These are phyloP conservation scores for Drosophila ambigua DNA, from an alignment of 1,140 invertebrate genomes.

Conservation along the genomic window DNA sequence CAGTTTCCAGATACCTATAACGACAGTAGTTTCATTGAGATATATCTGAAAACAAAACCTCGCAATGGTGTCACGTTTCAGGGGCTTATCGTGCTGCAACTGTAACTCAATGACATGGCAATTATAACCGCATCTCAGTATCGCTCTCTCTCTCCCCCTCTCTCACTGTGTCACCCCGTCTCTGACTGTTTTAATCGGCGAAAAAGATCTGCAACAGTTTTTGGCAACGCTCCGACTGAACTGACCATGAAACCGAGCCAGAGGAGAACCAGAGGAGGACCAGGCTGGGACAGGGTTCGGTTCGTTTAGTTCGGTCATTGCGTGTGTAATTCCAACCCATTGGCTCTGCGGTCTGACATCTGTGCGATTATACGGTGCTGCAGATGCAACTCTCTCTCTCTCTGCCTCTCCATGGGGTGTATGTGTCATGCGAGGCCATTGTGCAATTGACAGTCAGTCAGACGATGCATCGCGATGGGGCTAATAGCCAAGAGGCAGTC, in stretches of 20 bases:
- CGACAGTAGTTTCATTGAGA: not conserved
- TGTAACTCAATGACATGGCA: conserved; percentile 50
- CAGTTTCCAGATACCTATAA: not conserved
- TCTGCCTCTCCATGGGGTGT: not conserved
- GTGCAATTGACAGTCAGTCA: conserved; percentile 71
- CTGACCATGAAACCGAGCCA: conserved; percentile 41
- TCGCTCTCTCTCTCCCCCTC: not conserved
- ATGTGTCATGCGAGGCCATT: conserved; percentile 65
- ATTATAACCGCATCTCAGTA: conserved; percentile 44
- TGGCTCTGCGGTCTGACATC: conserved; percentile 51
- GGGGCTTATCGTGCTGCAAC: conserved; percentile 35
- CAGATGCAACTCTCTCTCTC: not conserved
- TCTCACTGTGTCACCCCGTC: not conserved
- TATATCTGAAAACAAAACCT: conserved; percentile 1
- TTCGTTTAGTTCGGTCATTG: conserved; percentile 66
- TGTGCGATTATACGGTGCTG: conserved; percentile 33
- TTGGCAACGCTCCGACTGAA: conserved; percentile 38
- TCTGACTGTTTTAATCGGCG: conserved; percentile 24
- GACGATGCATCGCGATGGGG: conserved; percentile 19
- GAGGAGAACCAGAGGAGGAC: not conserved
- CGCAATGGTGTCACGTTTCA: conserved; percentile 12
- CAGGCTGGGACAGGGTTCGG: conserved; percentile 34
- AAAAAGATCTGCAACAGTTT: conserved; percentile 44
- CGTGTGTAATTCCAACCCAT: conserved; percentile 68
- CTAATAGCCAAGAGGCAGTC: conserved; percentile 38